Base-by-base conservation (phyloP, 2,888 invertebrate species). In the Smittia aterrima region DNA sequence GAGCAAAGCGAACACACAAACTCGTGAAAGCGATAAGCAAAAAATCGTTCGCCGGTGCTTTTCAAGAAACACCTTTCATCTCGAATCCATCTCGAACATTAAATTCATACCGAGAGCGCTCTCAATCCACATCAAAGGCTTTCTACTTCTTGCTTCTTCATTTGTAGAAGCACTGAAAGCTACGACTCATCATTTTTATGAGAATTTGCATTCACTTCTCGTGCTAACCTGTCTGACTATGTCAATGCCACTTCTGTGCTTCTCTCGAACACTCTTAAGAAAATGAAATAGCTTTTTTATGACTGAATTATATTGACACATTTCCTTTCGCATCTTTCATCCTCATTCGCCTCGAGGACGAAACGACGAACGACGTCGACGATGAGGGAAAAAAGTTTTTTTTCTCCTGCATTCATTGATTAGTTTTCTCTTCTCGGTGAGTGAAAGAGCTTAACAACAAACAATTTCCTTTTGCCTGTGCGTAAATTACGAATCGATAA, bases 201-300 rank as follows among this genome's bases (percentile, higher is more conserved):
- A 32, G 4, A 3, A 32, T 32, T 32, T 32, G 32, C 32, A 32
- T 32, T 32, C 32, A 32, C 32, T 32, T 9, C 32, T 32, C 4
- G 32, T 9, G 32, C 32, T 32, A 32, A 32, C 32, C 9, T 32
- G 32, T 32, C 32, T 32, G 32, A 32, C 32, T 32, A 32, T 32
- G 32, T 32, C 32, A 6, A 32, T 32, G 32, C 9, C 32, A 6
- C 32, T 32, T 32, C 32, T 32, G n/a, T 32, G 32, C 32, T 66
- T 32, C n/a, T n/a, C n/a, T n/a, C 27, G 66, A 27, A 66, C 27
- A 32, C 66, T 66, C 25, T 38, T 66, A 66, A 66, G 18, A 38
- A 64, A 64, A 64, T 64, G 25, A 47, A 58, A 58, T 58, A 32
- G n/a, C 6, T 25, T 66, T 66, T 66, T 66, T 32, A 66, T 66